Percentiles rank a stretch among this genome's conserved stretches.
These are phyloP conservation scores for Aphelenchoides fujianensis DNA, from an alignment of 1,140 invertebrate genomes.

Conservation along the genomic window DNA sequence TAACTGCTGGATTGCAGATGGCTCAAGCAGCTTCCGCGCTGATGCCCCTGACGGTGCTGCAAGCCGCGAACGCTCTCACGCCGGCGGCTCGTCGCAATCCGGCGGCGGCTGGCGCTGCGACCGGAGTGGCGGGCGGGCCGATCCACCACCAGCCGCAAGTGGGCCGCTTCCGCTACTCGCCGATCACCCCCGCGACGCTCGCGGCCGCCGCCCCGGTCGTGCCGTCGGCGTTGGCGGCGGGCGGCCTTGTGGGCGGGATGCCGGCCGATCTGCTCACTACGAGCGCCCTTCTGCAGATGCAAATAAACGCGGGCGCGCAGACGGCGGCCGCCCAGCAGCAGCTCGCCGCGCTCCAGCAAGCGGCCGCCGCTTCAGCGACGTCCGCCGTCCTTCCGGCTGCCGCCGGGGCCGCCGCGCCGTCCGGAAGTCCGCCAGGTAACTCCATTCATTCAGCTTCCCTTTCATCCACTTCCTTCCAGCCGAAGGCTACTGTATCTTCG, in stretches of 20 bases:
- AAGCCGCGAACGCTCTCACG: slow-evolving; percentile 15
- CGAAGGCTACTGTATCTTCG: slow-evolving; percentile 73
- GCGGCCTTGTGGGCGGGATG: slow-evolving; percentile 6
- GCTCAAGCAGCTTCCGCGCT: slow-evolving; percentile 66
- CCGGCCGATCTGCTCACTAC: slow-evolving; percentile 69
- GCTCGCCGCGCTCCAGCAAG: slow-evolving; percentile 69
- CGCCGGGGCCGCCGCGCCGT: not conserved
- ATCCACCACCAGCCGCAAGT: slow-evolving; percentile 72
- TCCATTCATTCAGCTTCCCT: not conserved
- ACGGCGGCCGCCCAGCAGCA: slow-evolving; percentile 18
- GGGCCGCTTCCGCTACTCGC: slow-evolving; percentile 77
- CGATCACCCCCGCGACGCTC: slow-evolving; percentile 72
- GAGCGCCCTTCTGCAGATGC: slow-evolving; percentile 67
- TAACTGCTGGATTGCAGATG: slow-evolving; percentile 63
- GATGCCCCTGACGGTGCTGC: slow-evolving; percentile 25
- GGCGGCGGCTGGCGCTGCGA: no score
- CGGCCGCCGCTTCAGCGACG: slow-evolving; percentile 67
- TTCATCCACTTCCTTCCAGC: not conserved
- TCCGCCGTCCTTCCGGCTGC: slow-evolving; percentile 20
- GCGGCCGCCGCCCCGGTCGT: not conserved
- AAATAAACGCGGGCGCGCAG: slow-evolving; percentile 7
- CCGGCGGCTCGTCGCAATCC: slow-evolving; percentile 15
- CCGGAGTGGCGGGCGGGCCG: slow-evolving; percentile 64
- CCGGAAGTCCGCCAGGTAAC: not conserved
- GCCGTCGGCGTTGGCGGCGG: slow-evolving; percentile 17